A percentile compares a stretch with the other conserved stretches of the same genome.
Evolutionary conservation across 2,888 invertebrate species (phyloP).

Genomic region (Lordiphosa fenestrarum): DNA sequence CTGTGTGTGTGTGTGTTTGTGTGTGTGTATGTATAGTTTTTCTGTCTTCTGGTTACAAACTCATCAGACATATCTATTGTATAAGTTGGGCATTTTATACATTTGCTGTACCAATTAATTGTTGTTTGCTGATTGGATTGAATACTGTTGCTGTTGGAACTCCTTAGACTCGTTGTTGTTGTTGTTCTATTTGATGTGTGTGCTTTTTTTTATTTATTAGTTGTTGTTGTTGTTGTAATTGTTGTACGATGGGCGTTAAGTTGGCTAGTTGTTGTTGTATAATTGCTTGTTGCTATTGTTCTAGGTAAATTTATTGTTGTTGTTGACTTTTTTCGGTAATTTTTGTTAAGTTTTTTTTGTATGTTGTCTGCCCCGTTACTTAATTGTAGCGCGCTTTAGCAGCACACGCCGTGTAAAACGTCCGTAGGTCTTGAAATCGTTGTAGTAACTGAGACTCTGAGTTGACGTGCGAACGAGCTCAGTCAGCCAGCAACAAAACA

Average conservation of each 20-base stretch:
- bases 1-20: conserved; percentile 3
- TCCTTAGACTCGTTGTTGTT: no score
- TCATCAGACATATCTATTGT: conserved; percentile 1
- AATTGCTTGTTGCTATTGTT: conserved; percentile 28
- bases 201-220: background rate
- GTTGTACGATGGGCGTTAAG: conserved; percentile 13
- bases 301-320: conserved; percentile 18
- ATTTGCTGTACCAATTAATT: conserved; percentile 12
- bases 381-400: conserved; percentile 64
- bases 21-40: conserved; percentile 23
- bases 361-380: conserved; percentile 56
- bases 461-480: conserved; percentile 56
- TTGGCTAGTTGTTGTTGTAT: conserved; percentile 21
- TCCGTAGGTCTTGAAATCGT: conserved; percentile 73
- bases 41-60: conserved; percentile 18
- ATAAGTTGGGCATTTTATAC: background rate
- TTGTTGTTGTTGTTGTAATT: conserved; percentile 19
- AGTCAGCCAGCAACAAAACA: conserved; percentile 24
- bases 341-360: conserved; percentile 20
- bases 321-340: conserved; percentile 14
- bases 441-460: conserved; percentile 68
- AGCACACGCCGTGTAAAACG: conserved; percentile 53
- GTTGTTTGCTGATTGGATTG: conserved; percentile 7
- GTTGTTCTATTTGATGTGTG: no score
- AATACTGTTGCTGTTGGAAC: conserved; percentile 2